phyloP scores from a whole-genome alignment of 2,888 invertebrate genomes.

The Melinaea marsaeus region DNA sequence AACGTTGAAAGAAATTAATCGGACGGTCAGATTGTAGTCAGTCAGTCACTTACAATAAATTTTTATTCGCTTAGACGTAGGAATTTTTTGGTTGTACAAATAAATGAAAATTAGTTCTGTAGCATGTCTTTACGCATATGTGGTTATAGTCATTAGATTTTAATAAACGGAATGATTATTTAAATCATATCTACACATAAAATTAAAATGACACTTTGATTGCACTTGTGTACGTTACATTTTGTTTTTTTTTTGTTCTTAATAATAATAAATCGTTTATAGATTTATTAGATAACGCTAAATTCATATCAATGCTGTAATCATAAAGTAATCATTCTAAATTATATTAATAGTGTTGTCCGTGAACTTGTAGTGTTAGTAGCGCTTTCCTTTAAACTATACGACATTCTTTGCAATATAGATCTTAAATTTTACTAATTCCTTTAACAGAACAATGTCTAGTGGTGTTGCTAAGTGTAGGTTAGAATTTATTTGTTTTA shows the following conservation, averaged over 20 bases:
- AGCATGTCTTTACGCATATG: constrained; percentile 72
- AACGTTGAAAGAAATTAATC: constrained; percentile 6
- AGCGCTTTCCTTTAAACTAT: constrained; percentile 31
- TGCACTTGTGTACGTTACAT: constrained; percentile 38
- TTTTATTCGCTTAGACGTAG: constrained; percentile 73
- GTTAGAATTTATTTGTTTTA: not conserved
- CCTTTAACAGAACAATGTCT: constrained; percentile 45
- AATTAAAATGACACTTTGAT: constrained; percentile 2
- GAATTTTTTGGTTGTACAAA: constrained; percentile 74
- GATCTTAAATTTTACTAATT: constrained; percentile 30
- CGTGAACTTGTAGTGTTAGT: constrained; percentile 34
- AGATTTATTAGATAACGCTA: constrained; percentile 29
- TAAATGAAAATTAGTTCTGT: constrained; percentile 66
- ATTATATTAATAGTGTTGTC: constrained; percentile 34
- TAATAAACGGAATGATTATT: constrained; percentile 54
- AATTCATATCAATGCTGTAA: constrained; percentile 42
- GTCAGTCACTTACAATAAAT: constrained; percentile 57
- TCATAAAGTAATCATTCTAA: constrained; percentile 37
- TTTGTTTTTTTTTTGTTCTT: constrained; percentile 14
- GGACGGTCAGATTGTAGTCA: constrained; percentile 34
- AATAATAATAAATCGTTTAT: constrained; percentile 28
- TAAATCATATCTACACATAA: constrained; percentile 44
- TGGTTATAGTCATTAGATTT: constrained; percentile 66
- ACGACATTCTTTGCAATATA: constrained; percentile 31
- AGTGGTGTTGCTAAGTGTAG: constrained; percentile 38